phyloP scores from a whole-genome alignment of 2,888 invertebrate genomes.

The Liposcelis brunnea region DNA sequence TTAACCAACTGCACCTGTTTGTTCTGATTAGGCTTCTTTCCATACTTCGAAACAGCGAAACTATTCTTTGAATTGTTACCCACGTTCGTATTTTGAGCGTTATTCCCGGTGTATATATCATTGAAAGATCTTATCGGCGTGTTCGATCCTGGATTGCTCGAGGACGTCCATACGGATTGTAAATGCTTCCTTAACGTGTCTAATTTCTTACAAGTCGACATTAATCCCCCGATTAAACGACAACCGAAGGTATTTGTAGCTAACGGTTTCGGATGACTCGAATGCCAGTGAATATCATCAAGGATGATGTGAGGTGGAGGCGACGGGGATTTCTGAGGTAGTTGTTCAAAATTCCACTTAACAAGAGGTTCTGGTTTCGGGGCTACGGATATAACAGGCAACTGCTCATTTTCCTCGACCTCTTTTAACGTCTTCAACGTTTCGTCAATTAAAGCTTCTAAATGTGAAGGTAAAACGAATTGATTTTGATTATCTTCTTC shows the following conservation, averaged over 20 bases:
- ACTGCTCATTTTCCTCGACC: conserved; percentile 2
- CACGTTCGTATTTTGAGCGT: too few relatives aligned
- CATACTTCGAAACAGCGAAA: background rate
- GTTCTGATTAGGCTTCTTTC: too few relatives aligned
- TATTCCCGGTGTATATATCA: too few relatives aligned
- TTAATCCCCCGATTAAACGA: conserved; percentile 2
- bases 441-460: conserved; percentile 1
- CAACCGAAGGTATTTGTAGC: conserved; percentile 8
- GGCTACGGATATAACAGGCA: background rate
- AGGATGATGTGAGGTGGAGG: background rate
- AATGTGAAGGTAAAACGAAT: background rate
- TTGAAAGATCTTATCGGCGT: too few relatives aligned
- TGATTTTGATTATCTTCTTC: background rate
- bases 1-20: background rate
- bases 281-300: conserved; percentile 1
- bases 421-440: conserved; percentile 6
- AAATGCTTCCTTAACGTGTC: conserved; percentile 2
- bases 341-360: background rate
- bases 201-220: conserved; percentile 4
- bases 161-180: conserved; percentile 1
- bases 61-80: background rate
- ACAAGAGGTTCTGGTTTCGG: conserved; percentile 3
- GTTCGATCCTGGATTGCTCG: background rate
- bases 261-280: conserved; percentile 2
- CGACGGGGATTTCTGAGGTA: background rate